phyloP scores from a whole-genome alignment of 2,888 invertebrate genomes.

The Epicampocera succincta region DNA sequence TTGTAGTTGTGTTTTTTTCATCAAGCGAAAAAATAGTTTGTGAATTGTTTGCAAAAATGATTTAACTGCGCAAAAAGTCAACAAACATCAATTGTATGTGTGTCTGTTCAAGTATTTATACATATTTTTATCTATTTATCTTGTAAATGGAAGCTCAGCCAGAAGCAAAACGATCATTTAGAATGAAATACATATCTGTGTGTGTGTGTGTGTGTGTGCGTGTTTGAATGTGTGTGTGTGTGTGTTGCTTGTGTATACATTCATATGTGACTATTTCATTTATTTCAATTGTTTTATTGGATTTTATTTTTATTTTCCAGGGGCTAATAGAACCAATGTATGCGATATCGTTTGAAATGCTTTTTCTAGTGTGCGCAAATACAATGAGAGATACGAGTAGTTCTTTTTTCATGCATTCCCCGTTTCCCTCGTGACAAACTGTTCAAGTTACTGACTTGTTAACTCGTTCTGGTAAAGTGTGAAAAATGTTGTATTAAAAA shows the following conservation, averaged over 20 bases:
- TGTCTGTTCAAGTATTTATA: no score
- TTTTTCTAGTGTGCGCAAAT: not conserved
- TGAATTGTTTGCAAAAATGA: not conserved
- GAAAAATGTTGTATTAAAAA: constrained; percentile 5
- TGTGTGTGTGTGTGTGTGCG: not conserved
- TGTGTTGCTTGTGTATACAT: no score
- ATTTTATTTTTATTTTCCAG: constrained; percentile 23
- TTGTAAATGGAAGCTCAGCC: constrained; percentile 19
- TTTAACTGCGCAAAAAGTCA: constrained; percentile 51
- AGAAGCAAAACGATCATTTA: constrained; percentile 16
- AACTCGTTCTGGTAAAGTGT: not conserved
- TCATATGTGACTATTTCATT: not conserved
- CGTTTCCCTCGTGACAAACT: not conserved
- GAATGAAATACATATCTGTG: not conserved
- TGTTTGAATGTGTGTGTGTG: no score
- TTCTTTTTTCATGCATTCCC: not conserved
- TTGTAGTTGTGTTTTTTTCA: not conserved
- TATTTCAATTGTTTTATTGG: constrained; percentile 11
- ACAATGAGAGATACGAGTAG: constrained; percentile 8
- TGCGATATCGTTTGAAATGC: constrained; percentile 1
- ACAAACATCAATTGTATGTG: not conserved
- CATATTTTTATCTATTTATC: constrained; percentile 3
- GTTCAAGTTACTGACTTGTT: constrained; percentile 7
- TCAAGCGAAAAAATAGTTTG: not conserved
- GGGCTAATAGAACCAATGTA: not conserved